Evolutionary conservation across 2,888 invertebrate genomes (phyloP).

Genomic region (Endotricha flammealis): DNA sequence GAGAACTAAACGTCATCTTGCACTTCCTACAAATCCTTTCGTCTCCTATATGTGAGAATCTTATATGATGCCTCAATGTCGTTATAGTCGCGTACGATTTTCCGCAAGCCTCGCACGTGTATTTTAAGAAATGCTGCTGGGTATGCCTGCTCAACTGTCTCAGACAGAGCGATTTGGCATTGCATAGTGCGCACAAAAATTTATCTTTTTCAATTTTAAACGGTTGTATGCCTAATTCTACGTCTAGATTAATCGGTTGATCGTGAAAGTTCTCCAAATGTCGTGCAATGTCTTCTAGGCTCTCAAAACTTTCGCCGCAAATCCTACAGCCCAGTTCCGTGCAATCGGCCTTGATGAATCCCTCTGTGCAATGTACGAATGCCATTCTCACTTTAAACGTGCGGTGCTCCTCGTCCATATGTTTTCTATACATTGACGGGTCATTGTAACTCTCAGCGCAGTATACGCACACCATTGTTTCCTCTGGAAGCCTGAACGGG

Average conservation of each 20-base stretch:
- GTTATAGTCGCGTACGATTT: constrained; percentile 58
- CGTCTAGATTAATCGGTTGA: constrained; percentile 37
- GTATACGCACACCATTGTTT: constrained; percentile 63
- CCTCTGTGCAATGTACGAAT: constrained; percentile 54
- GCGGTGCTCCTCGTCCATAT: constrained; percentile 57
- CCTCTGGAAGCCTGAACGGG: constrained; percentile 66
- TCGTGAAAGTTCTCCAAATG: constrained; percentile 48
- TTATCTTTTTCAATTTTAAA: constrained; percentile 53
- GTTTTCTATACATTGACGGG: constrained; percentile 46
- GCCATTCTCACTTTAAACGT: constrained; percentile 50
- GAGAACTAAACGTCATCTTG: constrained; percentile 44
- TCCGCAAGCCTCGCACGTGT: constrained; percentile 62
- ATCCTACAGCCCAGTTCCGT: constrained; percentile 55
- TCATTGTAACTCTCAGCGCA: constrained; percentile 57
- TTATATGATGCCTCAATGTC: constrained; percentile 49
- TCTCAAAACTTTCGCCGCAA: constrained; percentile 37
- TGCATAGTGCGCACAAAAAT: constrained; percentile 50
- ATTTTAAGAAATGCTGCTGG: constrained; percentile 54
- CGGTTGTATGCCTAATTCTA: constrained; percentile 53
- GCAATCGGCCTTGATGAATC: constrained; percentile 60
- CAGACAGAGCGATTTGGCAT: constrained; percentile 41
- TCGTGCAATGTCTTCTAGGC: constrained; percentile 41
- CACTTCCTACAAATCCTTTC: constrained; percentile 57
- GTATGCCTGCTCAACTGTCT: constrained; percentile 59
- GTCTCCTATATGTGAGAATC: constrained; percentile 44